These are phyloP conservation scores for Pomatorhinus ruficollis DNA, from an alignment of 2,113 vertebrate genomes.

Conservation along the genomic window DNA sequence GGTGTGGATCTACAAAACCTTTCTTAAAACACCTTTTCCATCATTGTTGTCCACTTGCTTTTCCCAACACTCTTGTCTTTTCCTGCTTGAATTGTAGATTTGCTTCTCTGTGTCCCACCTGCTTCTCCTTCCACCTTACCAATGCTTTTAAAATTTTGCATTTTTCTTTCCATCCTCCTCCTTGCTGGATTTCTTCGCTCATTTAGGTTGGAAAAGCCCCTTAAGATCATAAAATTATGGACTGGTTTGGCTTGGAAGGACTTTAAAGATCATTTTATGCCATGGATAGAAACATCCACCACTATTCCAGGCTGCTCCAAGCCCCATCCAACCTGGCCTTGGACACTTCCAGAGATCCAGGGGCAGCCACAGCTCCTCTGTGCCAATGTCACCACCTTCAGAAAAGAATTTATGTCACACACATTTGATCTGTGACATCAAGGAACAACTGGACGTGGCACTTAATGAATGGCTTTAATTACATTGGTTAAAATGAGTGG, in stretches of 20 bases:
- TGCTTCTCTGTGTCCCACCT: not conserved
- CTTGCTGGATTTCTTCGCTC: not conserved
- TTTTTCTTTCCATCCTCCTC: not conserved
- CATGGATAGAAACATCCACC: not conserved
- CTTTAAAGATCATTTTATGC: not conserved
- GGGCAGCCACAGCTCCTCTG: not conserved
- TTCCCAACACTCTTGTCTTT: not conserved
- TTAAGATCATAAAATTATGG: not conserved
- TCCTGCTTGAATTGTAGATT: not conserved
- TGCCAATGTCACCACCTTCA: not conserved
- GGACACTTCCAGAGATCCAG: not conserved
- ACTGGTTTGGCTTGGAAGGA: not conserved
- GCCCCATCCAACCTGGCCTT: not conserved
- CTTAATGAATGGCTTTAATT: not conserved
- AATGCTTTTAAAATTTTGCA: not conserved
- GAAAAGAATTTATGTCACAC: not conserved
- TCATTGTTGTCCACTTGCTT: not conserved
- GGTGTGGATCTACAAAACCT: not conserved
- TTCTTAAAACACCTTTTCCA: not conserved
- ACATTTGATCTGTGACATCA: not conserved
- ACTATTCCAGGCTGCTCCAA: not conserved
- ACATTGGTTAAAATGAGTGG: fast-evolving
- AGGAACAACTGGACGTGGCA: not conserved
- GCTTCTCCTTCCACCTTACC: not conserved
- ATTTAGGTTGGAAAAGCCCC: not conserved